phyloP scores from a whole-genome alignment of 2,888 invertebrate species.

The Tetranychus piercei region DNA sequence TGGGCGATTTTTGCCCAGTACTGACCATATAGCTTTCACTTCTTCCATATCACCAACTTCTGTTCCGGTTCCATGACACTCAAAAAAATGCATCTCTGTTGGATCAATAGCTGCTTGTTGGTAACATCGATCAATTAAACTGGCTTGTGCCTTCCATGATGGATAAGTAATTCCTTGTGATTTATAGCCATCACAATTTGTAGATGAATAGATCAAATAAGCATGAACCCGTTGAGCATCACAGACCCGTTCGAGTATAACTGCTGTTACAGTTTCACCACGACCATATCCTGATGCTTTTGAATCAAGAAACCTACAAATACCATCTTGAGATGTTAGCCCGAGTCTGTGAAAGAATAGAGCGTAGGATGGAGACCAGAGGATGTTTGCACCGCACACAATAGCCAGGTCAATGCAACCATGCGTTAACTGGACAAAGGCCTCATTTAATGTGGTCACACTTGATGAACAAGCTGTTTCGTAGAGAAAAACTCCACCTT shows the following conservation, averaged over 20 bases:
- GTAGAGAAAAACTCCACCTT: constrained; percentile 37
- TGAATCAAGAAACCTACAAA: constrained; percentile 31
- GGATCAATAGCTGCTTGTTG: constrained; percentile 33
- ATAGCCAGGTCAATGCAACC: constrained; percentile 45
- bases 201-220: constrained; percentile 64
- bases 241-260: constrained; percentile 51
- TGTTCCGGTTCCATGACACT: constrained; percentile 42
- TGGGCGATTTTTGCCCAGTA: background rate
- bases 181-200: constrained; percentile 82
- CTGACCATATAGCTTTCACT: constrained; percentile 1
- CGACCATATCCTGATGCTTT: constrained; percentile 59
- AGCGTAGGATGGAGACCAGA: constrained; percentile 36
- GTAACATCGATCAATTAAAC: constrained; percentile 26
- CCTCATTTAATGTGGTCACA: constrained; percentile 35
- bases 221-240: constrained; percentile 64
- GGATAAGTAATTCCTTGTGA: constrained; percentile 75
- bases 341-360: constrained; percentile 37
- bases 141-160: constrained; percentile 55
- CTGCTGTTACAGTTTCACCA: constrained; percentile 52
- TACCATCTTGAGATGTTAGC: constrained; percentile 37
- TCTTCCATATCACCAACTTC: constrained; percentile 36
- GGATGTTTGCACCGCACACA: constrained; percentile 37
- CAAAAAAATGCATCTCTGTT: constrained; percentile 35
- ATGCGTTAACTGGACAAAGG: constrained; percentile 32
- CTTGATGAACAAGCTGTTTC: constrained; percentile 40